Evolutionary conservation across 2,797 vertebrate genomes (phyloP).

Genomic region (Balearica regulorum): DNA sequence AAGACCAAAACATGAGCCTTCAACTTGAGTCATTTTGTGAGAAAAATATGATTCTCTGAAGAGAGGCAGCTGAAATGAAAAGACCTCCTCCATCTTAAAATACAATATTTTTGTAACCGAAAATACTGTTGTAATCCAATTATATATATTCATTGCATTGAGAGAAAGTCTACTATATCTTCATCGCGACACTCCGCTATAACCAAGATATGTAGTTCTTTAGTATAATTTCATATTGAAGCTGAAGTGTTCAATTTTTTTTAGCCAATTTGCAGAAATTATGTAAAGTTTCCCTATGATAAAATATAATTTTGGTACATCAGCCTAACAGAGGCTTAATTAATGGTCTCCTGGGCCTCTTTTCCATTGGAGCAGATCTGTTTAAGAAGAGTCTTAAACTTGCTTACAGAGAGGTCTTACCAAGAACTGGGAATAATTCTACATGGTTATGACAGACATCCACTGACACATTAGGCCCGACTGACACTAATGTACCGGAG

Average conservation of each 20-base stretch:
- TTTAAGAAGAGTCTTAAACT: conserved; percentile 13
- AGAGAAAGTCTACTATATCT: neutral
- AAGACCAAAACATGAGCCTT: neutral
- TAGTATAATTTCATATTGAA: conserved; percentile 3
- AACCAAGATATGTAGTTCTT: conserved; percentile 17
- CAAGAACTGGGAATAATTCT: conserved; percentile 21
- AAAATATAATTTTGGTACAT: conserved; percentile 33
- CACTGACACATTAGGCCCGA: neutral
- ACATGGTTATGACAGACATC: neutral
- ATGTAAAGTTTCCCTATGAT: conserved; percentile 25
- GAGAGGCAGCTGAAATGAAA: neutral
- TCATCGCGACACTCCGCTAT: neutral
- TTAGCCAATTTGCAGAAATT: conserved; percentile 51
- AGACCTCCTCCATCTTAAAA: conserved; percentile 22
- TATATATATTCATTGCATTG: conserved; percentile 22
- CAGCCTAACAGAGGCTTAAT: conserved; percentile 16
- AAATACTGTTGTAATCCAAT: conserved; percentile 40
- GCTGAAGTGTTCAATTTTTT: conserved; percentile 25
- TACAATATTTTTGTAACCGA: neutral
- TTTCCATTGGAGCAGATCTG: conserved; percentile 8
- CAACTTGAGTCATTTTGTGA: neutral
- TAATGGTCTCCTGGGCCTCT: conserved; percentile 24
- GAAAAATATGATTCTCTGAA: neutral
- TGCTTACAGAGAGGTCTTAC: conserved; percentile 6
- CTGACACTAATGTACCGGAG: neutral